These are phyloP conservation scores for Macquaria ambigua DNA, from an alignment of 2,113 vertebrate species.

Conservation along the genomic window DNA sequence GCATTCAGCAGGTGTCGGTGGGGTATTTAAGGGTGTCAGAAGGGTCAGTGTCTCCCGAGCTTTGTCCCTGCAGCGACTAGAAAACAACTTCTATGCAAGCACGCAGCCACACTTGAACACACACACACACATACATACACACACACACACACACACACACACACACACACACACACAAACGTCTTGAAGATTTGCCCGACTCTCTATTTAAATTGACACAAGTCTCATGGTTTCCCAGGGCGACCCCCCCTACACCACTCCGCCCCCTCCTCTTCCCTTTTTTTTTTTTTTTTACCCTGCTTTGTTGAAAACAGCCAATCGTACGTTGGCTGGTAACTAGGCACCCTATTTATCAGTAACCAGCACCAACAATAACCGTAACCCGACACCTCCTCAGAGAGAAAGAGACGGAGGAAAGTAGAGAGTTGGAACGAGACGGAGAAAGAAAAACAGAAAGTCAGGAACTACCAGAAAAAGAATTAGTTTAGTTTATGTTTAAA, in stretches of 20 bases:
- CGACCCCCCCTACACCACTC: slow-evolving; percentile 33
- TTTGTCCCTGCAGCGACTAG: slow-evolving; percentile 29
- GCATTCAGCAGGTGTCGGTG: slow-evolving; percentile 69
- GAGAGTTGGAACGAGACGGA: slow-evolving; percentile 48
- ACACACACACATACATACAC: slow-evolving; percentile 42
- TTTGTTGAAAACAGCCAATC: slow-evolving; percentile 81
- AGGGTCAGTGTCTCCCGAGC: slow-evolving; percentile 52
- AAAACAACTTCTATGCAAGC: slow-evolving; percentile 30
- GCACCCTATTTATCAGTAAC: slow-evolving; percentile 85
- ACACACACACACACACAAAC: slow-evolving; percentile 50
- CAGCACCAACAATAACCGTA: slow-evolving; percentile 80
- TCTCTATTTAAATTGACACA: slow-evolving; percentile 75
- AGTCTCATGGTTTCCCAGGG: slow-evolving; percentile 77
- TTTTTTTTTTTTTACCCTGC: slow-evolving; percentile 30
- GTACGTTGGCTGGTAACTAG: slow-evolving; percentile 75
- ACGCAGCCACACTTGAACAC: slow-evolving; percentile 17
- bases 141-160: slow-evolving; percentile 20
- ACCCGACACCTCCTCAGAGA: slow-evolving; percentile 76
- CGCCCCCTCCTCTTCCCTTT: neutral
- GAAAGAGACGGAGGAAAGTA: slow-evolving; percentile 49
- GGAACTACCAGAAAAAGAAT: neutral
- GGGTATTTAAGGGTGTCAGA: slow-evolving; percentile 44
- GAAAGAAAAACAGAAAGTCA: slow-evolving; percentile 29
- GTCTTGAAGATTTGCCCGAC: slow-evolving; percentile 56
- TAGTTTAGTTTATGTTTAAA: neutral